These are phyloP conservation scores for Aleiodes testaceus DNA, from an alignment of 2,888 invertebrate species.

Conservation along the genomic window DNA sequence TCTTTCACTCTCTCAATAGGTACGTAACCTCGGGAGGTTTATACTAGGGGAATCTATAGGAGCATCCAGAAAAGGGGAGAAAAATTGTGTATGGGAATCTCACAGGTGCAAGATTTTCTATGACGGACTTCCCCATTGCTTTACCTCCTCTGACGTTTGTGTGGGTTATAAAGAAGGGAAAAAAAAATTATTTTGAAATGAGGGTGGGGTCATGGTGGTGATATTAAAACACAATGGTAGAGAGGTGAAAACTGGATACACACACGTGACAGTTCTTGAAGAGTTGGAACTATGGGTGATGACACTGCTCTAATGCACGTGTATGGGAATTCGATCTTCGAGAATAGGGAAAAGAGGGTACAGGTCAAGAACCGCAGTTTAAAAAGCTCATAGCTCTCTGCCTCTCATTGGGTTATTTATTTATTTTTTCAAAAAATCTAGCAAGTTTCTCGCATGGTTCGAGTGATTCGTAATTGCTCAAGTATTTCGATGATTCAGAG, in stretches of 20 bases:
- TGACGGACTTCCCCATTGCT: constrained; percentile 52
- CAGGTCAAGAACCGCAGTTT: constrained; percentile 59
- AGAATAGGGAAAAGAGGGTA: constrained; percentile 49
- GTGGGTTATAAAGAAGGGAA: constrained; percentile 35
- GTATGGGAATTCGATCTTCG: constrained; percentile 70
- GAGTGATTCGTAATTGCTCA: constrained; percentile 30
- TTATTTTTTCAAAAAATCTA: not conserved
- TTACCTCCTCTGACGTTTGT: constrained; percentile 34
- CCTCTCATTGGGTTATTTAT: too few relatives aligned
- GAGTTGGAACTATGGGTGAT: constrained; percentile 63
- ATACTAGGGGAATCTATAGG: constrained; percentile 56
- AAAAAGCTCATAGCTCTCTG: constrained; percentile 67
- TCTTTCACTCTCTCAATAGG: constrained; percentile 54
- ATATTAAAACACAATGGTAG: constrained; percentile 70
- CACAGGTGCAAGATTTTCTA: constrained; percentile 70
- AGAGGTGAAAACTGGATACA: constrained; percentile 39
- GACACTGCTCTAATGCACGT: constrained; percentile 71
- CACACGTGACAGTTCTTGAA: constrained; percentile 45
- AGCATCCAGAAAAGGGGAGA: constrained; percentile 38
- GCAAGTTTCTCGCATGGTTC: not conserved
- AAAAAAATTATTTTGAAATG: constrained; percentile 40
- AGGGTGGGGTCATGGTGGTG: constrained; percentile 55
- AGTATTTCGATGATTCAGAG: constrained; percentile 27
- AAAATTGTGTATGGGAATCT: constrained; percentile 69
- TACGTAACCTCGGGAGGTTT: constrained; percentile 49